Base-by-base conservation (phyloP, 2,797 vertebrate genomes). In the Caiman crocodilus region DNA sequence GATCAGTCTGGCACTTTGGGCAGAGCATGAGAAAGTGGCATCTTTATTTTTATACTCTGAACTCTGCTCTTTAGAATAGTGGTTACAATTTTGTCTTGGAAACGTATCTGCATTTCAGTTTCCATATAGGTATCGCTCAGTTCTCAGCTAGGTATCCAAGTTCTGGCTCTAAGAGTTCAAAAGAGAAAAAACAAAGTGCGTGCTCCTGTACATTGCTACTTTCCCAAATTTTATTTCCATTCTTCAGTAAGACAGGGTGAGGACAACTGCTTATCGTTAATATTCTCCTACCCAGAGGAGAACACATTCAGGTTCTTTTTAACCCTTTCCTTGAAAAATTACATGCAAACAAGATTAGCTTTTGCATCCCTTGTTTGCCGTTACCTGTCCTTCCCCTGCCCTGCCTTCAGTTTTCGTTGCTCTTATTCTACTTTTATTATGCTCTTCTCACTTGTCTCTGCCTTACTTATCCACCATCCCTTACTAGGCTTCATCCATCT, bases 51-150 rank as follows among this genome's bases (percentile, higher is more conserved):
- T 32, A 35, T 13, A 69, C 13, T 59, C 50, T 17, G 17, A 35
- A 35, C 5, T 21, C 26, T 87, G 80, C 50, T 82, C 74, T 75
- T 82, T 25, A 10, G 35, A 8, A 16, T 83, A 76, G 15, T 26
- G 17, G 59, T 25, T 61, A 42, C 23, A 60, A 61, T 11, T 88
- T 60, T 67, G 11, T 42, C 85, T 87, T 83, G 32, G 35, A 71
- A 71, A 71, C 42, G 30, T 71, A 23, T 71, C 11, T 23, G 30
- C 69, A 73, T 50, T 71, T 73, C 35, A 26, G 12, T 88, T 90
- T 87, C 87, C 76, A 88, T 35, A 30, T 4, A 61, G n/a, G 50
- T 76, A 91, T 42, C 56, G 58, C 65, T 65, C 23, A 90, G 16
- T 50, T 73, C 21, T 50, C 14, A 35, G 26, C 35, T 73, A 23